phyloP scores from a whole-genome alignment of 2,888 invertebrate species.

The Pyralis farinalis region DNA sequence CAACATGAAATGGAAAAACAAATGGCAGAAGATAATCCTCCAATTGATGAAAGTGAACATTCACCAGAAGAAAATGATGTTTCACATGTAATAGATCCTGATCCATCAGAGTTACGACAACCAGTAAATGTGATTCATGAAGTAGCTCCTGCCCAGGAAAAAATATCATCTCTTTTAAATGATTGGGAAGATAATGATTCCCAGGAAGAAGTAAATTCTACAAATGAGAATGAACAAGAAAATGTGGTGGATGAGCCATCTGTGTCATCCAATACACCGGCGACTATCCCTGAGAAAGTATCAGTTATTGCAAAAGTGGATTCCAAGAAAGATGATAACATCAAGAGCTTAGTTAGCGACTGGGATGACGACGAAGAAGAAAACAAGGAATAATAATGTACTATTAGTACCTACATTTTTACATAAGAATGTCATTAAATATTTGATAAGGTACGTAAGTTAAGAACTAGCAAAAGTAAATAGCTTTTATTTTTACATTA shows the following conservation, averaged over 20 bases:
- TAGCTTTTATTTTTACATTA: too few relatives aligned
- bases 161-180: conserved; percentile 65
- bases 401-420: background rate
- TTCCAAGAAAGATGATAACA: conserved; percentile 49
- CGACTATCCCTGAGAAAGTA: background rate
- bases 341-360: conserved; percentile 72
- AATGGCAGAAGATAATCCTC: conserved; percentile 16
- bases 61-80: conserved; percentile 23
- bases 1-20: conserved; percentile 69
- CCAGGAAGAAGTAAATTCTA: conserved; percentile 42
- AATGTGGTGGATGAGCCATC: background rate
- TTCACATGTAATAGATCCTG: conserved; percentile 19
- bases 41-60: conserved; percentile 27
- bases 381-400: conserved; percentile 12
- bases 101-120: conserved; percentile 12
- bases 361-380: conserved; percentile 76
- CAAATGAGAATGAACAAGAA: conserved; percentile 8
- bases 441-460: too few relatives aligned
- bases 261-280: background rate
- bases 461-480: too few relatives aligned
- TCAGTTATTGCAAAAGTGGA: conserved; percentile 15
- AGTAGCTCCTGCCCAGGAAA: conserved; percentile 36
- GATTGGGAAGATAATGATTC: conserved; percentile 78
- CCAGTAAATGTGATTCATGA: conserved; percentile 22
- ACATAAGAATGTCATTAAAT: too few relatives aligned